phyloP scores from a whole-genome alignment of 2,797 vertebrate species.

The Coluber constrictor region DNA sequence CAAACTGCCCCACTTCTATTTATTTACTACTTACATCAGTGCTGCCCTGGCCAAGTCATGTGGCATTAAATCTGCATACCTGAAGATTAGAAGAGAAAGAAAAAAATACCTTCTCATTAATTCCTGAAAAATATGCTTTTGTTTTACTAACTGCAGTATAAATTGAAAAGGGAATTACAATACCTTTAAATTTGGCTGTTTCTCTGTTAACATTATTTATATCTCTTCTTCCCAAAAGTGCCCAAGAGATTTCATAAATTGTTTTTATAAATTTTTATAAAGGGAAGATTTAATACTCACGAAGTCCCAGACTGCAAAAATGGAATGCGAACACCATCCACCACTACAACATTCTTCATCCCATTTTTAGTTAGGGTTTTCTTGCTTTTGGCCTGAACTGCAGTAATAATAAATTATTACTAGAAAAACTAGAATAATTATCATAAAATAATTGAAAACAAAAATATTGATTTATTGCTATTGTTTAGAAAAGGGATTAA shows the following conservation, averaged over 20 bases:
- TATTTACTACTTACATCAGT: conserved; percentile 80
- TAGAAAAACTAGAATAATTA: not conserved
- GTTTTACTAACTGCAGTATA: not conserved
- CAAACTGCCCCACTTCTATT: rapidly evolving
- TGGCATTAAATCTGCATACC: conserved; percentile 91
- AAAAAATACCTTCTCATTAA: conserved; percentile 27
- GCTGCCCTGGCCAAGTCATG: conserved; percentile 92
- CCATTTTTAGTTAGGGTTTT: conserved; percentile 83
- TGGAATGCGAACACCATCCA: conserved; percentile 91
- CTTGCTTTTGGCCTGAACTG: conserved; percentile 84
- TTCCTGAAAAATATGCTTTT: not conserved
- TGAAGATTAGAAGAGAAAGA: conserved; percentile 60
- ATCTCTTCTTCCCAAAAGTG: not conserved
- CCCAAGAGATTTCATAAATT: not conserved
- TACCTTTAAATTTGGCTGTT: not conserved
- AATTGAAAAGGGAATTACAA: rapidly evolving
- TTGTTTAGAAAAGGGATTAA: not conserved
- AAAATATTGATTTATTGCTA: not conserved
- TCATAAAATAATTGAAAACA: not conserved
- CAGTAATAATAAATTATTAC: conserved; percentile 35
- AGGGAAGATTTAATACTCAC: conserved; percentile 72
- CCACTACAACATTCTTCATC: conserved; percentile 88
- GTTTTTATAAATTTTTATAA: not conserved
- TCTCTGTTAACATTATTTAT: not conserved
- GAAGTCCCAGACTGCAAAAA: conserved; percentile 89